Conservation (phyloP, 1,140 invertebrate species). For the Camponotus vicinus region DNA sequence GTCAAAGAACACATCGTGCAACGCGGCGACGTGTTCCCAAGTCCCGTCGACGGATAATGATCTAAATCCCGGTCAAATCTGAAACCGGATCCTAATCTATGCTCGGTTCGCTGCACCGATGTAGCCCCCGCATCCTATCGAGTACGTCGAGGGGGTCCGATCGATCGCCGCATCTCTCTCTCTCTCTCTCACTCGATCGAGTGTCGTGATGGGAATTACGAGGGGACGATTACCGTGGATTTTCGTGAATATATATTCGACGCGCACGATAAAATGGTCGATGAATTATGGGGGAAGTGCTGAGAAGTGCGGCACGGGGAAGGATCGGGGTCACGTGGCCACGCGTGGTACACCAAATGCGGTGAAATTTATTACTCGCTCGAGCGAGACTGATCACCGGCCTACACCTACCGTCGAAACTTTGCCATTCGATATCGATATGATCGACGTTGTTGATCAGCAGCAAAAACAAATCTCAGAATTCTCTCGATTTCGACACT, state of each 20-base stretch:
- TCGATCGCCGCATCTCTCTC: conserved; percentile 10
- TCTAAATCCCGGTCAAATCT: conserved; percentile 73
- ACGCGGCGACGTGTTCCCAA: conserved; percentile 71
- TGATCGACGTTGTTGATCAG: conserved; percentile 57
- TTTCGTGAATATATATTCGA: conserved; percentile 76
- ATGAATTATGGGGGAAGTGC: conserved; percentile 71
- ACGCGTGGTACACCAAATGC: conserved; percentile 63
- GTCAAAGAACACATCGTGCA: conserved; percentile 70
- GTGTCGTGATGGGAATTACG: conserved; percentile 71
- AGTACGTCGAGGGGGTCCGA: conserved; percentile 5
- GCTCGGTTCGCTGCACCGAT: conserved; percentile 41
- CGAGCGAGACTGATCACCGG: conserved; percentile 74
- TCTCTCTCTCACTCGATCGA: conserved; percentile 33
- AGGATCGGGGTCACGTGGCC: conserved; percentile 73
- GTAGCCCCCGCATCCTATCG: conserved; percentile 27
- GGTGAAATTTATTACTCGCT: conserved; percentile 75
- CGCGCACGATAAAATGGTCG: conserved; percentile 73
- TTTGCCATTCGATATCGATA: conserved; percentile 52
- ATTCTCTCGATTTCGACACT: conserved; percentile 16
- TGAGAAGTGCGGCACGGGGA: conserved; percentile 44
- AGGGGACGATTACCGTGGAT: conserved; percentile 74
- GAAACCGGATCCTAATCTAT: conserved; percentile 68
- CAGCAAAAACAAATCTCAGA: conserved; percentile 33
- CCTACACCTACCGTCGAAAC: conserved; percentile 64
- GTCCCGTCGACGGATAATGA: conserved; percentile 72